Percentiles rank a stretch among this genome's conserved stretches.
phyloP scores from a whole-genome alignment of 2,888 invertebrate species.

The Nebria brevicollis region DNA sequence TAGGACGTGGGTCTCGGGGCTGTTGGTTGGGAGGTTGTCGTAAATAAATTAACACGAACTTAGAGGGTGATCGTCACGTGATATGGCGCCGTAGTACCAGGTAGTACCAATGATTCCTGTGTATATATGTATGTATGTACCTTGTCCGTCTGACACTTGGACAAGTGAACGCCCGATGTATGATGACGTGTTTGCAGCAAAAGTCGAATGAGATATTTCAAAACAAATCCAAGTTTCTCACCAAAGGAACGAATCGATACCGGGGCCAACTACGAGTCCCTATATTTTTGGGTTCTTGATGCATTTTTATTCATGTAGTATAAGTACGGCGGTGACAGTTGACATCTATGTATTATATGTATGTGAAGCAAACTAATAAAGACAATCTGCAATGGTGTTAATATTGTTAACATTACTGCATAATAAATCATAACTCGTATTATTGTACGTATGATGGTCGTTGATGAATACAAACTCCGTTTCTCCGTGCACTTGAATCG shows the following conservation, averaged over 20 bases:
- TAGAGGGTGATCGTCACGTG: constrained; percentile 32
- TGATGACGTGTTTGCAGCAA: constrained; percentile 29
- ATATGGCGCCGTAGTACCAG: constrained; percentile 33
- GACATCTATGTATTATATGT: too few species aligned
- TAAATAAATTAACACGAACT: constrained; percentile 37
- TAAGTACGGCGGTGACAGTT: too few species aligned
- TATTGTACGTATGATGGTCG: neutral
- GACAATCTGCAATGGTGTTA: neutral
- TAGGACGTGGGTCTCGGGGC: neutral
- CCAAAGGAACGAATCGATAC: constrained; percentile 18
- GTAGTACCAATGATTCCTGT: neutral
- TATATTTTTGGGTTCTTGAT: too few species aligned
- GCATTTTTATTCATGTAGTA: too few species aligned
- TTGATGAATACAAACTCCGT: neutral
- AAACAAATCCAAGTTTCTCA: constrained; percentile 40
- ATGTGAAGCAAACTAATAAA: too few species aligned
- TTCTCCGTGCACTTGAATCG: constrained; percentile 15
- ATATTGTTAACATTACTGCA: neutral
- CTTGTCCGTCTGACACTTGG: constrained; percentile 18
- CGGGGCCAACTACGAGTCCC: too few species aligned
- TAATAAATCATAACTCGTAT: neutral
- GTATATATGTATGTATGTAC: neutral
- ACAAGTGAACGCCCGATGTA: constrained; percentile 26
- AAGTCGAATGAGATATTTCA: constrained; percentile 29
- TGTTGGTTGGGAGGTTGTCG: constrained; percentile 6